A percentile compares a stretch with the other conserved stretches of the same genome.
Conservation (phyloP, 2,113 vertebrate genomes). For the Micronycteris hirsuta region DNA sequence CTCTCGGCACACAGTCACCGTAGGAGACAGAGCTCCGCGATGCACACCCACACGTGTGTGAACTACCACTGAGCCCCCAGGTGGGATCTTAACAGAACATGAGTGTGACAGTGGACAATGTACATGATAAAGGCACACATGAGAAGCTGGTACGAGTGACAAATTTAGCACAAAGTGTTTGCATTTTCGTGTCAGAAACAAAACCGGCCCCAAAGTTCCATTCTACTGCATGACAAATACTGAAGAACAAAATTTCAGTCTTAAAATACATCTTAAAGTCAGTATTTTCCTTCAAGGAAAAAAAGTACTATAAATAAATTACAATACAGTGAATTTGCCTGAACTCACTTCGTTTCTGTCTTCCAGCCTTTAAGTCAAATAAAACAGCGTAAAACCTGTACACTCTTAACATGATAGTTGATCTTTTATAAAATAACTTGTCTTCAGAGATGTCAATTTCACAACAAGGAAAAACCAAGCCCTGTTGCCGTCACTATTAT, state of each 20-base stretch:
- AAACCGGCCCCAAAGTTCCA: slow-evolving; percentile 91
- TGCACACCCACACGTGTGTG: slow-evolving; percentile 76
- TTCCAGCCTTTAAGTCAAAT: slow-evolving; percentile 96
- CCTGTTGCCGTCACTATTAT: slow-evolving; percentile 87
- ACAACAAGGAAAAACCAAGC: slow-evolving; percentile 90
- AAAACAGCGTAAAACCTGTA: slow-evolving; percentile 90
- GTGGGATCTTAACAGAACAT: slow-evolving; percentile 86
- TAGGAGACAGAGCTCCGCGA: slow-evolving; percentile 69
- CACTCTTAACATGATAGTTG: slow-evolving; percentile 86
- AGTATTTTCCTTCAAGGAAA: slow-evolving; percentile 99
- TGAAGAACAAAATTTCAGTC: slow-evolving; percentile 96
- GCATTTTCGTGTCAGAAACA: slow-evolving; percentile 93
- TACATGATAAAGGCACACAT: slow-evolving; percentile 88
- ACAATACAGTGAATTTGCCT: slow-evolving; percentile 99
- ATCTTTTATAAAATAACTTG: slow-evolving; percentile 89
- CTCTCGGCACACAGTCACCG: slow-evolving; percentile 64
- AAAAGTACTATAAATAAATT: slow-evolving; percentile 99
- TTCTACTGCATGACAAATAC: slow-evolving; percentile 95
- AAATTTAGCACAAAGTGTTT: slow-evolving; percentile 81
- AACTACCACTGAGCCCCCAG: slow-evolving; percentile 83
- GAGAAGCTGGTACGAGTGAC: slow-evolving; percentile 88
- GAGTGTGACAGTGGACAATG: slow-evolving; percentile 84
- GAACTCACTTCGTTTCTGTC: slow-evolving; percentile 98
- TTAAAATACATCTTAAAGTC: slow-evolving; percentile 97
- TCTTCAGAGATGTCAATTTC: slow-evolving; percentile 88